A percentile compares a stretch with the other conserved stretches of the same genome.
phyloP scores from a whole-genome alignment of 2,113 vertebrate species.

The Condylura cristata region DNA sequence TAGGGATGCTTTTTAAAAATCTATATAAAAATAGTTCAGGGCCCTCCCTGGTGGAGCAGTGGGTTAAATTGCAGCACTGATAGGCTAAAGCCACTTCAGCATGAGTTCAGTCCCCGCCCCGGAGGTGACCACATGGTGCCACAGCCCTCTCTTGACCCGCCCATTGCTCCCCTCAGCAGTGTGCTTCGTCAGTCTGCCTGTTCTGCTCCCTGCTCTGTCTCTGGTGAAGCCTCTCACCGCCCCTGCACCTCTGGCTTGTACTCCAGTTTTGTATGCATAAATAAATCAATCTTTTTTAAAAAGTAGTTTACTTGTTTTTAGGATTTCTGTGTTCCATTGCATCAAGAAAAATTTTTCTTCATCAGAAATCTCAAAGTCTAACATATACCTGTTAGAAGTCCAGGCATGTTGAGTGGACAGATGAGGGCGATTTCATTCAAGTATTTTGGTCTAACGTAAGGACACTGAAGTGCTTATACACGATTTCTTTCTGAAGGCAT shows the following conservation, averaged over 20 bases:
- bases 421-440: constrained; percentile 5
- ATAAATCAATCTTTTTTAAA: neutral
- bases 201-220: too few relatives aligned
- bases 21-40: neutral
- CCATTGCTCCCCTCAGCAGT: too few relatives aligned
- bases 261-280: too few relatives aligned
- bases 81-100: too few relatives aligned
- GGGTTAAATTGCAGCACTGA: too few relatives aligned
- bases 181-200: too few relatives aligned
- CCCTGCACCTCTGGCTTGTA: neutral
- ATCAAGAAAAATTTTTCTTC: neutral
- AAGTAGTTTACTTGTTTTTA: neutral
- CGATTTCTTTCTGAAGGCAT: neutral
- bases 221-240: too few relatives aligned
- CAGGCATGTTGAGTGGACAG: neutral
- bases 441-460: neutral
- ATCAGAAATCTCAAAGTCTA: neutral
- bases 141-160: too few relatives aligned
- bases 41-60: too few relatives aligned
- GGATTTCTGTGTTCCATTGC: neutral
- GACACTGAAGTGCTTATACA: constrained; percentile 8
- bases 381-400: neutral
- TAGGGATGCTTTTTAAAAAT: neutral
- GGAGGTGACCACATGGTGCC: too few relatives aligned
- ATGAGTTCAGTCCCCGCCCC: too few relatives aligned